Evolutionary conservation across 2,113 vertebrate genomes (phyloP), one percentile per base, ranked within the genome.

Genomic region (Bambusicola thoracicus): DNA sequence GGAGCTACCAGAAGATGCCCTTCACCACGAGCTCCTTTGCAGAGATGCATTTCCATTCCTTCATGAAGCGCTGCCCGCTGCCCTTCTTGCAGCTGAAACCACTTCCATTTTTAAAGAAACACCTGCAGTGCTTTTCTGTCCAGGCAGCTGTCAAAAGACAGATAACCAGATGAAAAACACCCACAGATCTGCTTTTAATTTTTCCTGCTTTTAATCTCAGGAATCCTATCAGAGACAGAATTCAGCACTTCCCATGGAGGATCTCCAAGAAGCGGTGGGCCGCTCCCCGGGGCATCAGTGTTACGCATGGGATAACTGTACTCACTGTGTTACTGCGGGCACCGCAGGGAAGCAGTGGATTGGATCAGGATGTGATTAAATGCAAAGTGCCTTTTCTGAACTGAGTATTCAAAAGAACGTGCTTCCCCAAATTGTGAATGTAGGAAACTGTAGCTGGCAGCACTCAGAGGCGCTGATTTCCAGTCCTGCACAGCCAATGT

Each of bases 251-350:
- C 38, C 11, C 1, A 2, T 18, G 56, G 40, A 34, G 51, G 27
- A 38, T 20, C 67, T 65, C 5, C 5, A 16, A 51, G 70, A 18
- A 30, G 13, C 21, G 18, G 18, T 3, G 5, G 24, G 32, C 53
- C 20, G 53, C 53, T 32, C 29, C 53, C 70, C 30, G 53, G 22
- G 48, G 56, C 73, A 40, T 10, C 51, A 49, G 32, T 38, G 61
- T 40, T 48, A 22, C 8, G 0, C 20, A 8, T 0, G 56, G 51
- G 32, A 40, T 16, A 7, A 4, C 9, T 14, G 22, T 1, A 13
- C 5, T 22, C 32, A 11, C 13, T 6, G 2, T 2, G 11, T 43
- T 8, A 3, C 13, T 18, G 8, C 21, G 27, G 41, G 61, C 5
- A 29, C 65, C 22, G n/a, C 51, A 30, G 51, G 1, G 10, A 21